These are phyloP conservation scores for Pocillopora grandis DNA, from an alignment of 92 coral and sea anemone species.

Conservation along the genomic window DNA sequence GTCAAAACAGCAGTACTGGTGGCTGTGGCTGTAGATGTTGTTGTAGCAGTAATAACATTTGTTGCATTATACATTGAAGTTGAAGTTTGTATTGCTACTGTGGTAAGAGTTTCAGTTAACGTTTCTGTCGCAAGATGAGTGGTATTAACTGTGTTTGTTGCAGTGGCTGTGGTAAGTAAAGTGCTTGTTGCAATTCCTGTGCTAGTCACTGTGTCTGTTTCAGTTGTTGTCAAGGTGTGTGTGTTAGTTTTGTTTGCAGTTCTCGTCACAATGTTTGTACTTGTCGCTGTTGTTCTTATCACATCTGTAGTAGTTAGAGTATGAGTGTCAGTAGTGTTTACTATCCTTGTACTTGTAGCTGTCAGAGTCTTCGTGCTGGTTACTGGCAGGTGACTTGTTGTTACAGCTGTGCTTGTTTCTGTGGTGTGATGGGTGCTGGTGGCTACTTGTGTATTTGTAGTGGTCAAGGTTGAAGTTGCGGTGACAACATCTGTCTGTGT, in stretches of 20 bases:
- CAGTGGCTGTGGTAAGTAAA: slow-evolving; percentile 20
- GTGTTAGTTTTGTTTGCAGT: slow-evolving; percentile 23
- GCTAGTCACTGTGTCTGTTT: slow-evolving; percentile 9
- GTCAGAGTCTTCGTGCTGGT: slow-evolving; percentile 29
- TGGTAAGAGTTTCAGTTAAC: slow-evolving; percentile 18
- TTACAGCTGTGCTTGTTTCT: slow-evolving; percentile 38
- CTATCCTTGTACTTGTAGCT: slow-evolving; percentile 22
- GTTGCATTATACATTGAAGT: slow-evolving; percentile 39
- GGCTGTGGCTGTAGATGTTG: slow-evolving; percentile 37
- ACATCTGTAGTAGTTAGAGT: slow-evolving; percentile 31
- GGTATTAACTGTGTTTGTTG: slow-evolving; percentile 31
- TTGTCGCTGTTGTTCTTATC: slow-evolving; percentile 36
- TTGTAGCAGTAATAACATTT: slow-evolving; percentile 33
- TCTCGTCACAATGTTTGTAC: slow-evolving; percentile 29
- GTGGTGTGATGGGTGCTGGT: slow-evolving; percentile 36
- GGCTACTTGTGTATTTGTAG: slow-evolving; percentile 36
- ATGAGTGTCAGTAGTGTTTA: slow-evolving; percentile 28
- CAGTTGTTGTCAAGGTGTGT: slow-evolving; percentile 26
- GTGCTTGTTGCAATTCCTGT: slow-evolving; percentile 34
- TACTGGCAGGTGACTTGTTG: slow-evolving; percentile 28
- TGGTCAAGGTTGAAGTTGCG: slow-evolving; percentile 29
- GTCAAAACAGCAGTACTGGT: slow-evolving; percentile 57
- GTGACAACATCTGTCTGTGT: slow-evolving; percentile 29
- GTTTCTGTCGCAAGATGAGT: slow-evolving; percentile 42
- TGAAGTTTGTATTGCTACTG: slow-evolving; percentile 33